Base-by-base conservation (phyloP, 23 tunicate genomes). In the Botrylloides violaceus region DNA sequence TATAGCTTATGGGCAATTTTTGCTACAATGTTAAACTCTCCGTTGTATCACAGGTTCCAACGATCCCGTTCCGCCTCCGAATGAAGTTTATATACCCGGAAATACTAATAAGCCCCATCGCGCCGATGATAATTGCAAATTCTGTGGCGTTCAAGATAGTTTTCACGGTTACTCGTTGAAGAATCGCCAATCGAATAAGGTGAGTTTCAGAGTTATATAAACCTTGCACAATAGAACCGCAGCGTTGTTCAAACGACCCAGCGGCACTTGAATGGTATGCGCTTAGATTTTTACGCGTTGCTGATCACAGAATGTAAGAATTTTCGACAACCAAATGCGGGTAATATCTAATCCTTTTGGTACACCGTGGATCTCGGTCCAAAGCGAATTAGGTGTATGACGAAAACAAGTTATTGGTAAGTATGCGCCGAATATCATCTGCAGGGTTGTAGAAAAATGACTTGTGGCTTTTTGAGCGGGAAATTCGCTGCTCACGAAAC, bases 31-130 rank as follows among this genome's bases (percentile, higher is more conserved):
- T n/a, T 15, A 43, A 43, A 43, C 53, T 43, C 53, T 43, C 53
- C 15, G 12, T 43, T 43, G 53, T 15, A 43, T 63, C 29, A 34
- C 29, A 63, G 70, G 70, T 27, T 63, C 70, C 35, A 63, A 63
- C 70, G 70, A 63, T 28, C 70, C 70, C 4, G 23, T 23, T 3
- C 32, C 70, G 7, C 32, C 33, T 3, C 32, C 70, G 33, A 63
- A 28, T 4, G 70, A 63, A 63, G 3, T 33, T 25, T 63, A 33
- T 31, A 63, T 25, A 4, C 4, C 20, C 36, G 70, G 36, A 63
- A 12, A 31, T 28, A 3, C 18, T 31, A 63, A 63, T 9, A 15
- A 9, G 15, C 12, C 15, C 9, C 53, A 43, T 43, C 12, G 53
- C 9, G 15, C 15, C 15, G 53, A 43, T 9, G 53, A 43, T 15